Base-by-base conservation (phyloP, 2,888 invertebrate species). In the Scaptomyza cyrtandrae region DNA sequence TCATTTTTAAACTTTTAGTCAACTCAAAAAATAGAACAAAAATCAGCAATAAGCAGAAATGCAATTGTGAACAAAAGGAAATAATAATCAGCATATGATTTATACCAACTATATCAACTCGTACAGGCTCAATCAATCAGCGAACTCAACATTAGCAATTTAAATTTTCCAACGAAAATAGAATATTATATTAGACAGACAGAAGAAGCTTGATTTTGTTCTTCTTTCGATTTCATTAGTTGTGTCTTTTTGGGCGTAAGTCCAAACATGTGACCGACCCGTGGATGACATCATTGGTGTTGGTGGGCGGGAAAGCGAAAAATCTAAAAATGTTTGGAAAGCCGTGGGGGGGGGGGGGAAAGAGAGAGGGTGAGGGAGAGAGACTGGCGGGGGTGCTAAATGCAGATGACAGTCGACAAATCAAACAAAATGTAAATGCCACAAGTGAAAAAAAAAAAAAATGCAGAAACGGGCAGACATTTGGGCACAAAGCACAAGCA, bases 221-320 rank as follows among this genome's bases (percentile, higher is more conserved):
- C 11, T 11, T 52, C 7, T 27, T 39, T 39, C 1, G 24, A 14
- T 11, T 44, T 58, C 16, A 57, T 72, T 53, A 11, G 39, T 16
- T 55, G 48, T 56, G 59, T 53, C 50, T 84, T 78, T 41, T 75
- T 66, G 74, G 78, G 68, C 77, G 58, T 64, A 57, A 54, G 59
- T 64, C 73, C 70, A 83, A 88, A 75, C 85, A 88, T 88, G 86
- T 85, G 85, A 85, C 88, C 73, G 54, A 60, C 55, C 49, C 68
- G 37, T 33, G 57, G 68, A 86, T 85, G 85, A 85, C 85, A 88
- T 85, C 85, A 85, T 78, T 70, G 54, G 61, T 54, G 67, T 72
- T 71, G 63, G 78, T 61, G 73, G 68, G 37, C n/a, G 9, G 3
- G 24, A 31, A 31, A 63, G 46, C 43, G 59, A 53, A 64, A 60